Percentiles rank a stretch among this genome's conserved stretches.
Conservation (phyloP, 2,797 vertebrate species). For the Mareca strepera region DNA sequence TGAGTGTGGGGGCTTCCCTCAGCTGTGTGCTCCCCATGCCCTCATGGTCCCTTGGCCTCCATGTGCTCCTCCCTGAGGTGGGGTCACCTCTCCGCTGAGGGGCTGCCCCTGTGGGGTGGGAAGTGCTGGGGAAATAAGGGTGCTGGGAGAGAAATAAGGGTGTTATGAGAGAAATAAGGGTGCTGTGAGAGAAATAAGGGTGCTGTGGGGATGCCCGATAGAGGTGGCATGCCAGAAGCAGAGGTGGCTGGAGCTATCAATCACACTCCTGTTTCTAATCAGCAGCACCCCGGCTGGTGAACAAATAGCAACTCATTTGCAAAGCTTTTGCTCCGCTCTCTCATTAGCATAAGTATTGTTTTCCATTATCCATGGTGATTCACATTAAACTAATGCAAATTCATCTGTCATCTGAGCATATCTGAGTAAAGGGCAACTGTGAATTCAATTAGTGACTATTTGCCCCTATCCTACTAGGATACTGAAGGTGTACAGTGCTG, state of each 20-base stretch:
- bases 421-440: conserved; percentile 22
- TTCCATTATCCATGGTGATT: conserved; percentile 47
- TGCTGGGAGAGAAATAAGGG: accelerated
- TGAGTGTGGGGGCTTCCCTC: not conserved
- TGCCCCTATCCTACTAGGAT: not conserved
- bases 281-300: not conserved
- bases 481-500: not conserved
- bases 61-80: not conserved
- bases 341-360: conserved; percentile 63
- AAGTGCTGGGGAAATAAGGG: accelerated
- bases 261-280: not conserved
- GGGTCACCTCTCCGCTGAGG: accelerated
- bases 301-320: conserved; percentile 39
- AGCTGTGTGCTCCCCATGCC: accelerated
- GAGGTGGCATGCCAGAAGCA: not conserved
- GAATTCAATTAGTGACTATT: not conserved
- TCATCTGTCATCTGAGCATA: conserved; percentile 22
- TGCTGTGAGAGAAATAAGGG: accelerated
- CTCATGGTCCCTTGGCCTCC: accelerated
- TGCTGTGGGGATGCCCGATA: accelerated
- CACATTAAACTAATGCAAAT: conserved; percentile 43
- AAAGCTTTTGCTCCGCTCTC: conserved; percentile 6
- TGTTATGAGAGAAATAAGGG: accelerated
- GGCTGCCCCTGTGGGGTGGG: accelerated
- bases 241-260: not conserved